Conservation (phyloP, 2,888 invertebrate species). For the Phoenoteleia sp. region DNA sequence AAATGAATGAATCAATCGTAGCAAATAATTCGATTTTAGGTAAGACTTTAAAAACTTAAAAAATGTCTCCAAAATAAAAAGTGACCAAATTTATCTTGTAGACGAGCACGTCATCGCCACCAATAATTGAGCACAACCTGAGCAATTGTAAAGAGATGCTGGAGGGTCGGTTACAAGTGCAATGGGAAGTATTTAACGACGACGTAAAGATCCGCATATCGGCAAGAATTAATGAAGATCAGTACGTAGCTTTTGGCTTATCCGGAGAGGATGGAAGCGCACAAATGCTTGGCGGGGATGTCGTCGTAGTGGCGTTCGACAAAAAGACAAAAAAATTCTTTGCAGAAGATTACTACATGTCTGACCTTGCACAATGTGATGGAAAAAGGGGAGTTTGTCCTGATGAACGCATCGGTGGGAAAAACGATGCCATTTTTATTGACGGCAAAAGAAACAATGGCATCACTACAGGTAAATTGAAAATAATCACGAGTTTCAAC, state of each 20-base stretch:
- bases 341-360: slow-evolving; percentile 95
- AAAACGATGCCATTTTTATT: slow-evolving; percentile 92
- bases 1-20: too few relatives aligned
- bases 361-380: slow-evolving; percentile 93
- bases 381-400: slow-evolving; percentile 95
- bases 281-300: slow-evolving; percentile 94
- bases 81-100: slow-evolving; percentile 85
- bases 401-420: slow-evolving; percentile 93
- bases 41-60: background rate
- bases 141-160: slow-evolving; percentile 95
- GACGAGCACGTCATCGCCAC: slow-evolving; percentile 93
- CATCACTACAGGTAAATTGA: slow-evolving; percentile 89
- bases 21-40: background rate
- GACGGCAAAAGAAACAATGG: slow-evolving; percentile 93
- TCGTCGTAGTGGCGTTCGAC: slow-evolving; percentile 93
- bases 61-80: background rate
- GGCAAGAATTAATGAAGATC: slow-evolving; percentile 93
- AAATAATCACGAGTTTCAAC: slow-evolving; percentile 79
- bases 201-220: slow-evolving; percentile 93
- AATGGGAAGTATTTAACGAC: slow-evolving; percentile 94
- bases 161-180: slow-evolving; percentile 94
- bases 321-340: slow-evolving; percentile 89
- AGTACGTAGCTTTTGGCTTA: slow-evolving; percentile 96
- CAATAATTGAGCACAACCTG: slow-evolving; percentile 85
- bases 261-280: slow-evolving; percentile 92